Conservation (phyloP, 2,888 invertebrate species). For the Zygaena filipendulae region DNA sequence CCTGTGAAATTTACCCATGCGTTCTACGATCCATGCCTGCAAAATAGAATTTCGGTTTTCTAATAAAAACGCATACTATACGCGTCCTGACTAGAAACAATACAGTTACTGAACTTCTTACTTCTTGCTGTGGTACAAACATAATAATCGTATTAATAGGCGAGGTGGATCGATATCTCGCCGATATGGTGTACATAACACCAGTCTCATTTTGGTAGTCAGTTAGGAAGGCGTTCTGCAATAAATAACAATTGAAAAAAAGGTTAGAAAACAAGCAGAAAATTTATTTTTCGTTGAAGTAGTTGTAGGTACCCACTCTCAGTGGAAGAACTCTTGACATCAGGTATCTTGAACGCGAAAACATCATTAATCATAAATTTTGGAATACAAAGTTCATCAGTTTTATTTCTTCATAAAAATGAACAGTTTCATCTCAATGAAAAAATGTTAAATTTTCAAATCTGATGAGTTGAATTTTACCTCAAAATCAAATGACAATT, state of each 20-base stretch:
- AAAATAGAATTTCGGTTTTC: too few species aligned
- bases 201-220: conserved; percentile 51
- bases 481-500: too few species aligned
- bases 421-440: too few species aligned
- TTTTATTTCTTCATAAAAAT: too few species aligned
- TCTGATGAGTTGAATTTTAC: too few species aligned
- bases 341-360: conserved; percentile 49
- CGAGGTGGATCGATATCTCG: conserved; percentile 67
- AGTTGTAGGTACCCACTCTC: background rate
- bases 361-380: conserved; percentile 38
- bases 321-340: conserved; percentile 32
- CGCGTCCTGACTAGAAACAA: too few species aligned
- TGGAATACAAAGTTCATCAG: too few species aligned
- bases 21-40: conserved; percentile 95
- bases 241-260: conserved; percentile 21
- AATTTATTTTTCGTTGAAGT: background rate
- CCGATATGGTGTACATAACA: conserved; percentile 39
- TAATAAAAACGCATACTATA: background rate
- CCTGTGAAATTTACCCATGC: conserved; percentile 97
- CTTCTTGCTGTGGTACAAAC: conserved; percentile 99
- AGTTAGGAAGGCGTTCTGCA: conserved; percentile 46
- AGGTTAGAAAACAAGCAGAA: too few species aligned
- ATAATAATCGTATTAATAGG: conserved; percentile 93
- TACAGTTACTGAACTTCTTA: conserved; percentile 34
- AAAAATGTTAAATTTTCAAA: too few species aligned